Percentiles rank a stretch among this genome's conserved stretches.
phyloP scores from a whole-genome alignment of 2,888 invertebrate species.

The Parnassius orleans region DNA sequence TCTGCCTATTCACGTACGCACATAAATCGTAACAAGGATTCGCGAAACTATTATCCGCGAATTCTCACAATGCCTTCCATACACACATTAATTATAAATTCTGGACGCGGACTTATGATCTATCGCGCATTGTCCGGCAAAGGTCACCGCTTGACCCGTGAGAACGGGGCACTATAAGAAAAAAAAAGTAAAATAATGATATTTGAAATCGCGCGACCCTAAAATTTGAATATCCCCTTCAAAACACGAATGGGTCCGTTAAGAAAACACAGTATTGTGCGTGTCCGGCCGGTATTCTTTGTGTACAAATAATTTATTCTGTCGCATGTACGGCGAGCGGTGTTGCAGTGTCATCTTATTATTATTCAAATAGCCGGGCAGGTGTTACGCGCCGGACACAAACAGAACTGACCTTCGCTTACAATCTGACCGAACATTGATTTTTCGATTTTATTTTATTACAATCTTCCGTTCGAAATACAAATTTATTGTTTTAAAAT shows the following conservation, averaged over 20 bases:
- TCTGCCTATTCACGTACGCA: conserved; percentile 49
- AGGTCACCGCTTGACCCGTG: conserved; percentile 79
- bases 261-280: conserved; percentile 71
- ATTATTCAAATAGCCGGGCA: conserved; percentile 67
- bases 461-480: background rate
- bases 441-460: conserved; percentile 9
- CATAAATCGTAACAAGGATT: conserved; percentile 59
- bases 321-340: conserved; percentile 52
- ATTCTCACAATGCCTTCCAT: conserved; percentile 52
- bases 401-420: conserved; percentile 68
- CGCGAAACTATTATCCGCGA: conserved; percentile 67
- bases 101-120: conserved; percentile 60
- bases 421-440: conserved; percentile 21
- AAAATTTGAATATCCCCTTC: conserved; percentile 77
- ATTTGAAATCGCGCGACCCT: conserved; percentile 69
- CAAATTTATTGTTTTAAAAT: conserved; percentile 15
- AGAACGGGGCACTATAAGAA: conserved; percentile 58
- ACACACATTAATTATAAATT: conserved; percentile 77
- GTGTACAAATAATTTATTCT: conserved; percentile 67
- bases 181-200: conserved; percentile 50
- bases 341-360: conserved; percentile 61
- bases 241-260: conserved; percentile 41
- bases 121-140: conserved; percentile 59
- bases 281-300: conserved; percentile 47
- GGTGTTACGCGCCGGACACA: conserved; percentile 54